Evolutionary conservation across 1,140 invertebrate genomes (phyloP).

Genomic region (Brachionus angularis): DNA sequence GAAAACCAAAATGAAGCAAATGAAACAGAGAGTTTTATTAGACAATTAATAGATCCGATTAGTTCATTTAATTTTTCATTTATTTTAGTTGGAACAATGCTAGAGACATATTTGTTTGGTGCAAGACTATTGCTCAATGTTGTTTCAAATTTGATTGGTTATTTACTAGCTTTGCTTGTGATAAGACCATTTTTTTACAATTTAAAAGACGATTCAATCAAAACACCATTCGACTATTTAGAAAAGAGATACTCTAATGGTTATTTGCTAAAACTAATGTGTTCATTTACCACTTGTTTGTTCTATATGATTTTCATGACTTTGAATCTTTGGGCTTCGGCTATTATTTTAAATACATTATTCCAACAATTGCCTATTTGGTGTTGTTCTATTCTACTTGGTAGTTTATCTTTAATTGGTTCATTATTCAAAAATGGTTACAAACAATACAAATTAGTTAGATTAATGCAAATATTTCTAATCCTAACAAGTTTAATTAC

Average conservation of each 20-base stretch:
- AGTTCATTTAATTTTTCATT: neutral
- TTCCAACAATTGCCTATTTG: neutral
- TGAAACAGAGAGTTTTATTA: no score
- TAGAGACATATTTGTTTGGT: constrained; percentile 3
- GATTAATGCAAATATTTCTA: neutral
- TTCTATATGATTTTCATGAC: neutral
- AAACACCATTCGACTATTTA: neutral
- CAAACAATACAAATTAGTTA: neutral
- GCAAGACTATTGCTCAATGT: neutral
- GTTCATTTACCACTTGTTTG: neutral
- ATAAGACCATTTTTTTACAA: neutral
- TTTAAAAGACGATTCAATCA: neutral
- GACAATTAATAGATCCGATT: no score
- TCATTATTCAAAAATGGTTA: neutral
- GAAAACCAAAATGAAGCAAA: no score
- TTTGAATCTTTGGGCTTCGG: neutral
- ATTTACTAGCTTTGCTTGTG: neutral
- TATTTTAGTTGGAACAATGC: neutral
- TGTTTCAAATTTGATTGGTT: neutral
- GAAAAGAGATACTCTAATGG: neutral
- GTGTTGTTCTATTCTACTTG: neutral
- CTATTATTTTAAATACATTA: neutral
- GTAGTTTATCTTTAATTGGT: neutral
- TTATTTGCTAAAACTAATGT: neutral
- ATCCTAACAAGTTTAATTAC: neutral